Conservation (phyloP, 2,888 invertebrate species). For the Noctua janthina region DNA sequence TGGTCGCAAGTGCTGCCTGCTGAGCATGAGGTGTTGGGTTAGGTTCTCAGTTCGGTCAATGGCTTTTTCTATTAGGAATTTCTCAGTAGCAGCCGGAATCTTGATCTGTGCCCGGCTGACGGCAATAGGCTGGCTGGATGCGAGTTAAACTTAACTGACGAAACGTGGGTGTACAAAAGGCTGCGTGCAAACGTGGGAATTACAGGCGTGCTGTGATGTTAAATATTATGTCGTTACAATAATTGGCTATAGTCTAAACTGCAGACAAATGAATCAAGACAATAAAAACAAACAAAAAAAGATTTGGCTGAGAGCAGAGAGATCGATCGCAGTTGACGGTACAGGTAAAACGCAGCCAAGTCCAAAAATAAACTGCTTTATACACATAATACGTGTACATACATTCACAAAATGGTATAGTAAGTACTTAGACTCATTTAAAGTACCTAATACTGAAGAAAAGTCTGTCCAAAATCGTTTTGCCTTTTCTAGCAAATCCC, state of each 20-base stretch:
- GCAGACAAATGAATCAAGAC: background rate
- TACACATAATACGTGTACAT: background rate
- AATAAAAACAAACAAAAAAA: slow-evolving; percentile 25
- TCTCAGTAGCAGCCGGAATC: background rate
- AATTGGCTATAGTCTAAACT: background rate
- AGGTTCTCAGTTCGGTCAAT: background rate
- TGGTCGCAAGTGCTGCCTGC: too few relatives aligned
- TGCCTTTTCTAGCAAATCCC: background rate
- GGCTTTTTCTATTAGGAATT: background rate
- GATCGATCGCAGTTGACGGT: slow-evolving; percentile 22
- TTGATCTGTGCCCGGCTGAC: background rate
- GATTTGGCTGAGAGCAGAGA: background rate
- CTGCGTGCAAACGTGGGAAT: background rate
- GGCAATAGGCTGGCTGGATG: background rate
- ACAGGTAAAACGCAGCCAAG: slow-evolving; percentile 43
- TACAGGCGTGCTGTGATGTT: background rate
- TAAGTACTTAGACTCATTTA: background rate
- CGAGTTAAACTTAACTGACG: background rate
- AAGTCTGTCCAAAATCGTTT: background rate
- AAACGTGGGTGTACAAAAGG: too few relatives aligned
- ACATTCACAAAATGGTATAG: background rate
- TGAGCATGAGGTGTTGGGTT: background rate
- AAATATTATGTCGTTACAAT: background rate
- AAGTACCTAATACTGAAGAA: background rate
- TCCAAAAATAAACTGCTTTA: slow-evolving; percentile 46